Conservation (phyloP, 2,797 vertebrate genomes). For the Phataginus tetradactyla region DNA sequence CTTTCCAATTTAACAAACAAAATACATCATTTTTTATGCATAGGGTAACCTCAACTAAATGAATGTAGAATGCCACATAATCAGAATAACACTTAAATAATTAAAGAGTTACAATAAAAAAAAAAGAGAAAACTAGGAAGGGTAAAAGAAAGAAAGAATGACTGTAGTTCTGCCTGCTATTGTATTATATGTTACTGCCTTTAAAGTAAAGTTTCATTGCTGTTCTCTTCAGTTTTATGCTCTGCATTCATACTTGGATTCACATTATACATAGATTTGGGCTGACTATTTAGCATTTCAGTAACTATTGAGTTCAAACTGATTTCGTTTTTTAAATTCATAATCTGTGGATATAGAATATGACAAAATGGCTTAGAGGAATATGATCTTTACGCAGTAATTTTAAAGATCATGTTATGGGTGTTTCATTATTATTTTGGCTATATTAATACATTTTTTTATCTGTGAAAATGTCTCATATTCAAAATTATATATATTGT, state of each 20-base stretch:
- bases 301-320: not conserved
- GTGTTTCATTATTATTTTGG: constrained; percentile 24
- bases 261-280: not conserved
- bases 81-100: constrained; percentile 49
- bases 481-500: not conserved
- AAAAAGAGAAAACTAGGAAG: not conserved
- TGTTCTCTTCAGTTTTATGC: not conserved
- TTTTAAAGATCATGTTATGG: not conserved
- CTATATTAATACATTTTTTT: not conserved
- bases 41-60: not conserved
- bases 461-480: not conserved
- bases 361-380: not conserved
- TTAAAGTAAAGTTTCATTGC: not conserved
- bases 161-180: not conserved
- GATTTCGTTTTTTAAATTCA: constrained; percentile 8
- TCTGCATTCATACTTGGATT: not conserved
- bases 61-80: not conserved
- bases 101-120: not conserved
- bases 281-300: not conserved
- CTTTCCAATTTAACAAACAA: constrained; percentile 37
- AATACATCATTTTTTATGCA: constrained; percentile 45
- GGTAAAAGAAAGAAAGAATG: not conserved
- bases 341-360: not conserved
- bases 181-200: not conserved
- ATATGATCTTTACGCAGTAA: not conserved